Evolutionary conservation across 2,113 vertebrate species (phyloP).

Genomic region (Taurulus bubalis): DNA sequence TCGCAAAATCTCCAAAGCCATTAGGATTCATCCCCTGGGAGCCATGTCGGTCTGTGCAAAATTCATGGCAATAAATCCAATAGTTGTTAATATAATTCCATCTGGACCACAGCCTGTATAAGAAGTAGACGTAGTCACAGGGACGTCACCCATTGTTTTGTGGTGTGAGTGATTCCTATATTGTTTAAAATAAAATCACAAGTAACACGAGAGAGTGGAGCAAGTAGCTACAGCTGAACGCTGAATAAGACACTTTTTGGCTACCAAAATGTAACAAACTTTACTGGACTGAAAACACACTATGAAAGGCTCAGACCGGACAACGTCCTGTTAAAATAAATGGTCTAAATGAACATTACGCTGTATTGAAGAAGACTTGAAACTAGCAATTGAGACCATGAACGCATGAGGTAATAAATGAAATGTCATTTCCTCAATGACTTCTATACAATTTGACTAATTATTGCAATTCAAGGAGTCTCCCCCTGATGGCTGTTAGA

Average conservation of each 20-base stretch:
- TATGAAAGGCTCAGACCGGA: too few relatives aligned
- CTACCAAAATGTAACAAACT: too few relatives aligned
- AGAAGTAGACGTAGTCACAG: neutral
- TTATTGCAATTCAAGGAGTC: neutral
- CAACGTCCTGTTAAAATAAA: too few relatives aligned
- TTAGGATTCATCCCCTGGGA: neutral
- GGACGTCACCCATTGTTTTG: neutral
- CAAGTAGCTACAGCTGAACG: neutral
- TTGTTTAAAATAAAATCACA: too few relatives aligned
- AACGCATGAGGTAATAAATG: neutral
- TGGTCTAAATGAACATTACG: neutral
- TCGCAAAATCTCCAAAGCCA: neutral
- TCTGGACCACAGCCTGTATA: neutral
- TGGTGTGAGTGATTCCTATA: too few relatives aligned
- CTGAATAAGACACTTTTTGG: neutral
- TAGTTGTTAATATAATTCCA: neutral
- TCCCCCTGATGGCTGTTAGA: neutral
- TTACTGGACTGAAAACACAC: too few relatives aligned
- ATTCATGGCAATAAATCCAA: neutral
- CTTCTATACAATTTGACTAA: neutral
- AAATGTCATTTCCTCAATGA: neutral
- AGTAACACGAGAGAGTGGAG: neutral
- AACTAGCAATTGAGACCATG: neutral
- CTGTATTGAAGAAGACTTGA: neutral
- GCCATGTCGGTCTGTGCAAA: neutral